A percentile compares a stretch with the other conserved stretches of the same genome.
phyloP scores from a whole-genome alignment of 2,797 vertebrate genomes.

The Scolopax rusticola region DNA sequence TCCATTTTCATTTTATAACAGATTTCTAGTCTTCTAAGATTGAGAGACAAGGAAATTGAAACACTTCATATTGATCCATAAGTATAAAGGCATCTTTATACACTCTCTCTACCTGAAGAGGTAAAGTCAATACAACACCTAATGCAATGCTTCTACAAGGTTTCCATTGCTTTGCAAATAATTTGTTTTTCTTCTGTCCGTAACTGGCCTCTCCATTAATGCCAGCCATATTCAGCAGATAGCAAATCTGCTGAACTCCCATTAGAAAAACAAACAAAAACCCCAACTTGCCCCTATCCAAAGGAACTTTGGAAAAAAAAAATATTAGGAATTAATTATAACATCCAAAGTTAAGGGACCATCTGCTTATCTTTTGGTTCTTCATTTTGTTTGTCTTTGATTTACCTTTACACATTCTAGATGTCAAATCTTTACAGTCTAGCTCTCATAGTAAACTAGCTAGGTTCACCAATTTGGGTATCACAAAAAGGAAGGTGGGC shows the following conservation, averaged over 20 bases:
- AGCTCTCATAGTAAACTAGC: background rate
- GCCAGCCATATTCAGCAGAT: background rate
- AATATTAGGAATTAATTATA: background rate
- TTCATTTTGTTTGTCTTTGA: background rate
- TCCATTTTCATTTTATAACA: background rate
- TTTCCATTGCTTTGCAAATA: background rate
- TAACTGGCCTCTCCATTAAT: background rate
- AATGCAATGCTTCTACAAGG: background rate
- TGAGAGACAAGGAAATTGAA: background rate
- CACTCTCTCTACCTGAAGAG: background rate
- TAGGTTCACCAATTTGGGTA: background rate
- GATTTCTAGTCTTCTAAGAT: background rate
- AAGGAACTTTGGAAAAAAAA: background rate
- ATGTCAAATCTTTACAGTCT: background rate
- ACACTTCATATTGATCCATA: background rate
- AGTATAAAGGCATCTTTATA: conserved; percentile 2
- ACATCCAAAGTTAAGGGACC: background rate
- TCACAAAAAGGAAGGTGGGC: background rate
- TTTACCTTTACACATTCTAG: background rate
- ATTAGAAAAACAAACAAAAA: background rate
- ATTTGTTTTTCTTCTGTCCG: background rate
- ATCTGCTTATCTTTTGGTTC: background rate
- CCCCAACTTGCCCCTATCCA: background rate
- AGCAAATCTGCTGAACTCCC: background rate
- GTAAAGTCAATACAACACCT: background rate